These are phyloP conservation scores for Hemicordylus capensis DNA, from an alignment of 2,113 vertebrate species.

Conservation along the genomic window DNA sequence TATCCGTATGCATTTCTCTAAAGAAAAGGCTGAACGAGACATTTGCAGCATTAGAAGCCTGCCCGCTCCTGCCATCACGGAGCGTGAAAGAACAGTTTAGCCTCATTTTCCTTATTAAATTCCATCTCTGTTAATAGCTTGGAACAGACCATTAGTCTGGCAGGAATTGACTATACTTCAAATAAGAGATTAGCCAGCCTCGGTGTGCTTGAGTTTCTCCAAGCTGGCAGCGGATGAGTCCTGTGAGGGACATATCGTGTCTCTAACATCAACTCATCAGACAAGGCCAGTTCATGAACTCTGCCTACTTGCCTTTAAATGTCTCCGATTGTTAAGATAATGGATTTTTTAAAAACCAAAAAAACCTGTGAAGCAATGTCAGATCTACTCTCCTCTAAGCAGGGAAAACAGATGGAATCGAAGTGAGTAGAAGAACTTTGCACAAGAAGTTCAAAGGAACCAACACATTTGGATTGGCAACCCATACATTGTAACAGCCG, in stretches of 20 bases:
- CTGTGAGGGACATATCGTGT: rapidly evolving
- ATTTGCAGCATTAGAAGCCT: not conserved
- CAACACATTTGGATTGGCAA: not conserved
- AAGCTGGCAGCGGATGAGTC: not conserved
- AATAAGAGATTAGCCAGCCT: not conserved
- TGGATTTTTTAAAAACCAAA: not conserved
- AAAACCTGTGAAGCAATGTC: not conserved
- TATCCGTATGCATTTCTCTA: not conserved
- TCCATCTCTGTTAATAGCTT: constrained; percentile 7
- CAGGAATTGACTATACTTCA: constrained; percentile 18
- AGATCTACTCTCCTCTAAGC: not conserved
- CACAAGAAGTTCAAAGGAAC: not conserved
- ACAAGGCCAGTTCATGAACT: not conserved
- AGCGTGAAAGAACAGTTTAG: constrained; percentile 7
- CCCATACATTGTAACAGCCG: not conserved
- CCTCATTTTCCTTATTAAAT: constrained; percentile 24
- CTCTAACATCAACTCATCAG: not conserved
- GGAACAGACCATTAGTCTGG: constrained; percentile 10
- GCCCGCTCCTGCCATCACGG: not conserved
- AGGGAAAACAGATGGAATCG: not conserved
- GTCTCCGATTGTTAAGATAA: not conserved
- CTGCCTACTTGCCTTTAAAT: not conserved
- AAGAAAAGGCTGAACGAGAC: not conserved
- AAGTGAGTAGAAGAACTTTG: not conserved
- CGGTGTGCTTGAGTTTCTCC: not conserved